Conservation (phyloP, 2,797 vertebrate species). For the Periparus ater region DNA sequence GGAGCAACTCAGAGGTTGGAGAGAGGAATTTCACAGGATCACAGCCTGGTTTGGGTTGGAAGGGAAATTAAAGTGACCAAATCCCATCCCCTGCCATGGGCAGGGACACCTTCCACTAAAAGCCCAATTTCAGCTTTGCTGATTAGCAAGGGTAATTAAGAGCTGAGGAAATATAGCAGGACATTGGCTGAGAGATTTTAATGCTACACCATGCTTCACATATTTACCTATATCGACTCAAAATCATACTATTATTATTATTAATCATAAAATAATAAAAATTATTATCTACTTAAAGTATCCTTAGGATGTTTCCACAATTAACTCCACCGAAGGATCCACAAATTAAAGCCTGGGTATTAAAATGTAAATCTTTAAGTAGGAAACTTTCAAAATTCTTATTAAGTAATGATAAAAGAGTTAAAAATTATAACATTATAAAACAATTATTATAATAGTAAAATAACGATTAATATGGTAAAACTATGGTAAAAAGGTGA, state of each 20-base stretch:
- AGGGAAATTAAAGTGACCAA: neutral
- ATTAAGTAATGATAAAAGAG: neutral
- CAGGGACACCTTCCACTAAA: neutral
- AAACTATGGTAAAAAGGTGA: neutral
- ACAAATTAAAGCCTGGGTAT: neutral
- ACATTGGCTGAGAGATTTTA: rapidly evolving
- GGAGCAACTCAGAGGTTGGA: rapidly evolving
- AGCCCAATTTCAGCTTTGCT: neutral
- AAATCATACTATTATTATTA: neutral
- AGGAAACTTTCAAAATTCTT: neutral
- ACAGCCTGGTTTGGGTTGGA: neutral
- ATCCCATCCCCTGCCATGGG: rapidly evolving
- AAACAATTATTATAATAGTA: neutral
- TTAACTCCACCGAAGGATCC: rapidly evolving
- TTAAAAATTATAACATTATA: neutral
- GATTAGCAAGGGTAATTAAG: neutral
- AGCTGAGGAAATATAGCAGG: neutral
- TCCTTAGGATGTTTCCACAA: neutral
- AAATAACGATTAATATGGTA: neutral
- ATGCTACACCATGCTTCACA: rapidly evolving
- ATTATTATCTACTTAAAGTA: neutral
- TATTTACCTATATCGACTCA: rapidly evolving
- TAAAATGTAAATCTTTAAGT: rapidly evolving
- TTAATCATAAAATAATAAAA: neutral
- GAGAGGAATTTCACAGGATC: neutral